Evolutionary conservation across 2,113 vertebrate genomes (phyloP).

Genomic region (Tachuris rubrigastra): DNA sequence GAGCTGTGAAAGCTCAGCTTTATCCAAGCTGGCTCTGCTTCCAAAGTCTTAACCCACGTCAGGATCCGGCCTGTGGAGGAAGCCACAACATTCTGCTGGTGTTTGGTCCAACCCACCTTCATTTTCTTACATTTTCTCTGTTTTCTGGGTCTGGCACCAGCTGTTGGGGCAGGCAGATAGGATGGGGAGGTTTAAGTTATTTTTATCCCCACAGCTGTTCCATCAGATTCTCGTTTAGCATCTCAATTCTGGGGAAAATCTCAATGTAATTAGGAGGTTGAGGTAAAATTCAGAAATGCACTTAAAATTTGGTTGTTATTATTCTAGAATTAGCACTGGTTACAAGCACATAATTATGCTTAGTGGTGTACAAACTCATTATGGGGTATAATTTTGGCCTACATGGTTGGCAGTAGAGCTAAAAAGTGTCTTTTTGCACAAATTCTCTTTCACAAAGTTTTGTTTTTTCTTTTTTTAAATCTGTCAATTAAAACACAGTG

Average conservation of each 20-base stretch:
- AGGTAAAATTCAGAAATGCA: not conserved
- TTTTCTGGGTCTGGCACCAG: not conserved
- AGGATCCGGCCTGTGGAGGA: not conserved
- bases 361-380: not conserved
- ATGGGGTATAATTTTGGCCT: not conserved
- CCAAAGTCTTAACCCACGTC: not conserved
- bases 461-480: not conserved
- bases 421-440: not conserved
- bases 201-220: conserved; percentile 28
- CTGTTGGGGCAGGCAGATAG: not conserved
- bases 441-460: not conserved
- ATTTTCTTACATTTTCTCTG: not conserved
- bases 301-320: not conserved
- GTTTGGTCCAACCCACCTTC: not conserved
- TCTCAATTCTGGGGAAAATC: not conserved
- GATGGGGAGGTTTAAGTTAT: not conserved
- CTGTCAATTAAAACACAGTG: fast-evolving
- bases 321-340: not conserved
- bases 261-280: not conserved
- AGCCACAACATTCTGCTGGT: not conserved
- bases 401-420: not conserved
- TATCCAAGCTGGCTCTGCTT: not conserved
- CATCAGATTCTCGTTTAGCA: not conserved
- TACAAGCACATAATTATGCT: not conserved
- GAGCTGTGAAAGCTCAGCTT: not conserved